phyloP scores from a whole-genome alignment of 2,888 invertebrate genomes.

The Xestobium rufovillosum region DNA sequence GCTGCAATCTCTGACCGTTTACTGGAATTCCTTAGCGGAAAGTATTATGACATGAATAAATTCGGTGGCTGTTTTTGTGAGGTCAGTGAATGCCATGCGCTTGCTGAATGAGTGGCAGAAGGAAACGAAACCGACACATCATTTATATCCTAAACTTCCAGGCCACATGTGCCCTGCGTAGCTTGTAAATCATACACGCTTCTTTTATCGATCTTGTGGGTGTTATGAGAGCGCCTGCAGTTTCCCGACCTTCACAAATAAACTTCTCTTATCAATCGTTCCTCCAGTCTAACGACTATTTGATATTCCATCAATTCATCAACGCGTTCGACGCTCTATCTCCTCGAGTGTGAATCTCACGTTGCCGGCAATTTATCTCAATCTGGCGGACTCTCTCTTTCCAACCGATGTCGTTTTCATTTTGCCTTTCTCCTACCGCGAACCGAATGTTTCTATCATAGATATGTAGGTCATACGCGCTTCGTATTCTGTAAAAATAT shows the following conservation, averaged over 20 bases:
- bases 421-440: conserved; percentile 29
- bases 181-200: conserved; percentile 26
- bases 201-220: conserved; percentile 9
- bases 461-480: too few species aligned
- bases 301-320: conserved; percentile 32
- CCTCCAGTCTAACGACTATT: conserved; percentile 27
- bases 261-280: conserved; percentile 25
- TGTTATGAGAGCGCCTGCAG: conserved; percentile 3
- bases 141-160: conserved; percentile 30
- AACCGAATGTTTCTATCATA: too few species aligned
- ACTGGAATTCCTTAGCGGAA: too few species aligned
- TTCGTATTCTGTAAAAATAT: too few species aligned
- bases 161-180: conserved; percentile 28
- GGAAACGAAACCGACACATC: conserved; percentile 30
- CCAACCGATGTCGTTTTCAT: conserved; percentile 24
- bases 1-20: too few species aligned
- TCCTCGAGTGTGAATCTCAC: conserved; percentile 21
- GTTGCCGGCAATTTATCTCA: conserved; percentile 29
- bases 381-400: conserved; percentile 26
- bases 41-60: too few species aligned
- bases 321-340: conserved; percentile 11
- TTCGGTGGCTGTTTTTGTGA: conserved; percentile 26
- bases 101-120: conserved; percentile 29
- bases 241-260: conserved; percentile 18
- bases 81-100: conserved; percentile 32